A percentile compares a stretch with the other conserved stretches of the same genome.
These are phyloP conservation scores for Drosophila meridionalis DNA, from an alignment of 2,888 invertebrate species.

Conservation along the genomic window DNA sequence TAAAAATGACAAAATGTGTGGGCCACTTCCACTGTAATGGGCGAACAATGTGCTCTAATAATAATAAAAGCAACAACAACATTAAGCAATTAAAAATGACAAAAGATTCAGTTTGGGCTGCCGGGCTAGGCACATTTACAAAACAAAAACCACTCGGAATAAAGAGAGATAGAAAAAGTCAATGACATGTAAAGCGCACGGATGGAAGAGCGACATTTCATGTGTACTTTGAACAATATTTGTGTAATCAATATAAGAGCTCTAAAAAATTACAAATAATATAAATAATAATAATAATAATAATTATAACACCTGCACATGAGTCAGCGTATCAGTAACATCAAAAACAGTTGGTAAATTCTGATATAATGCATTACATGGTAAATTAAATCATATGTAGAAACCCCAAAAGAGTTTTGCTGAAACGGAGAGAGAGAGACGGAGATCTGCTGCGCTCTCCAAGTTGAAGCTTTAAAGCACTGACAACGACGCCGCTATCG, in stretches of 20 bases:
- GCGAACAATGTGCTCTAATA: conserved; percentile 60
- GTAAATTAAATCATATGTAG: neutral
- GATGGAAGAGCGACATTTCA: conserved; percentile 8
- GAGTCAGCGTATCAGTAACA: conserved; percentile 48
- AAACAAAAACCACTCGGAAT: conserved; percentile 31
- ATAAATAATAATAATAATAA: neutral
- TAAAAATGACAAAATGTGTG: conserved; percentile 44
- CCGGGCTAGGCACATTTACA: conserved; percentile 20
- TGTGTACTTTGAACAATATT: conserved; percentile 33
- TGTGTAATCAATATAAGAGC: conserved; percentile 20
- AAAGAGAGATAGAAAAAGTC: conserved; percentile 57
- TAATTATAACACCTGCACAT: conserved; percentile 36
- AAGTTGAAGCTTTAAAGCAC: conserved; percentile 10
- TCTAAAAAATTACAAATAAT: conserved; percentile 12
- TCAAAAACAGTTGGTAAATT: conserved; percentile 40
- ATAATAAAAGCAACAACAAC: conserved; percentile 38
- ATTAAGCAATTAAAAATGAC: conserved; percentile 71
- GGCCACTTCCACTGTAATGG: conserved; percentile 65
- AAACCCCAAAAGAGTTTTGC: conserved; percentile 3
- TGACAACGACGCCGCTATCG: conserved; percentile 16
- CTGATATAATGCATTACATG: conserved; percentile 14
- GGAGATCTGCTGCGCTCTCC: neutral
- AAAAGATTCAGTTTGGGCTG: conserved; percentile 64
- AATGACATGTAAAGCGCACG: conserved; percentile 68
- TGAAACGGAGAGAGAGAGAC: neutral